phyloP scores from a whole-genome alignment of 1,140 invertebrate species.

The Apis cerana region DNA sequence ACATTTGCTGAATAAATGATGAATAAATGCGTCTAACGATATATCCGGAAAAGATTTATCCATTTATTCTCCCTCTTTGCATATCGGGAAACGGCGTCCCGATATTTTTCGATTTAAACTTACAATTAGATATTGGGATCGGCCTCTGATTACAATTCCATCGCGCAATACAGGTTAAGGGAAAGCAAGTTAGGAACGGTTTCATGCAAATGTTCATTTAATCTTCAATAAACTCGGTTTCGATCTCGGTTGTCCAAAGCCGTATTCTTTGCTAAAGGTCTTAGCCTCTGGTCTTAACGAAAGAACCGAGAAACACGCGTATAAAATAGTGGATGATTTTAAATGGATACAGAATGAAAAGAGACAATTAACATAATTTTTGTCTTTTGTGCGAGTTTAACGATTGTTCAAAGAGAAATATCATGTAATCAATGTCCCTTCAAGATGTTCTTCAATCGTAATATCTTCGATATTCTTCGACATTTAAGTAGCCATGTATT shows the following conservation, averaged over 20 bases:
- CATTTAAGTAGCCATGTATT: background rate
- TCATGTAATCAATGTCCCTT: background rate
- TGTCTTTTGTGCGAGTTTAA: background rate
- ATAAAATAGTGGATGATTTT: background rate
- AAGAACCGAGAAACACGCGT: background rate
- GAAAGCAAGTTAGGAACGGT: background rate
- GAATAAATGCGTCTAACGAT: no score
- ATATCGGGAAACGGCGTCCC: background rate
- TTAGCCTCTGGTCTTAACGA: background rate
- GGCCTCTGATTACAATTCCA: background rate
- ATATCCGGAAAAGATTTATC: background rate
- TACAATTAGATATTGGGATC: background rate
- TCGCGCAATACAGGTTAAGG: background rate
- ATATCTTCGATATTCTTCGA: background rate
- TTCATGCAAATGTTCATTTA: background rate
- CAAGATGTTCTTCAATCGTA: background rate
- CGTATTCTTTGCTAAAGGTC: background rate
- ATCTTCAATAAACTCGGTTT: background rate
- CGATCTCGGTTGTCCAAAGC: background rate
- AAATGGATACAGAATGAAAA: no score
- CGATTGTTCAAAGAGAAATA: background rate
- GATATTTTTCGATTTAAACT: conserved; percentile 1
- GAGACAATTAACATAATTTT: background rate
- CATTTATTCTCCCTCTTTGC: background rate
- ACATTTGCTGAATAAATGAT: no score